A percentile compares a stretch with the other conserved stretches of the same genome.
These are phyloP conservation scores for Ceuthmochares aereus DNA, from an alignment of 2,113 vertebrate genomes.

Conservation along the genomic window DNA sequence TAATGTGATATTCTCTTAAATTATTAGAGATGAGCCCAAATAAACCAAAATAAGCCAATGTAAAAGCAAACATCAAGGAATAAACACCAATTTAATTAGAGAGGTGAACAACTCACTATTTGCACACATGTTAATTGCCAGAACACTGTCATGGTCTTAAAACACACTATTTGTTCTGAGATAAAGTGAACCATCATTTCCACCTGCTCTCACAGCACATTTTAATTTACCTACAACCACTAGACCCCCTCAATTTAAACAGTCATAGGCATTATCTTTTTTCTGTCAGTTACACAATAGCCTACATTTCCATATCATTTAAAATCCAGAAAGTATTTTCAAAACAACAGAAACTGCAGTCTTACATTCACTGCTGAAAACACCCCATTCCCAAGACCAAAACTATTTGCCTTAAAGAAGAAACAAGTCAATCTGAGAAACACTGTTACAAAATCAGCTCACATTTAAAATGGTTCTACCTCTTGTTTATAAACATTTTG, in stretches of 20 bases:
- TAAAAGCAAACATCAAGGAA: neutral
- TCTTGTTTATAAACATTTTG: neutral
- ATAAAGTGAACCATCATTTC: neutral
- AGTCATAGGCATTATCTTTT: fast-evolving
- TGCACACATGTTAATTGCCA: neutral
- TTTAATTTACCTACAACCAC: neutral
- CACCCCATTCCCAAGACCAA: neutral
- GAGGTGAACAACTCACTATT: neutral
- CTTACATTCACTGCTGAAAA: neutral
- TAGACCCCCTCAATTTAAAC: neutral
- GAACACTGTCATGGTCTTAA: neutral
- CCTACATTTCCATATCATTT: neutral
- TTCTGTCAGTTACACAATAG: neutral
- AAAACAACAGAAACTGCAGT: neutral
- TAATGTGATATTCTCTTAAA: fast-evolving
- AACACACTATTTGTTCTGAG: neutral
- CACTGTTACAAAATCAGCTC: neutral
- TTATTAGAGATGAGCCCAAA: neutral
- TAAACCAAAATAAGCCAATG: neutral
- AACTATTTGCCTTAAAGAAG: neutral
- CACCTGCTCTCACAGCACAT: neutral
- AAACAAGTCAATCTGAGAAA: neutral
- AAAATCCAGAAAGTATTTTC: neutral
- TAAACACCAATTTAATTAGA: neutral
- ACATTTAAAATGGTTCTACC: neutral